Percentiles rank a stretch among this genome's conserved stretches.
Evolutionary conservation across 2,797 vertebrate genomes (phyloP).

Genomic region (Chiropotes sagulatus): DNA sequence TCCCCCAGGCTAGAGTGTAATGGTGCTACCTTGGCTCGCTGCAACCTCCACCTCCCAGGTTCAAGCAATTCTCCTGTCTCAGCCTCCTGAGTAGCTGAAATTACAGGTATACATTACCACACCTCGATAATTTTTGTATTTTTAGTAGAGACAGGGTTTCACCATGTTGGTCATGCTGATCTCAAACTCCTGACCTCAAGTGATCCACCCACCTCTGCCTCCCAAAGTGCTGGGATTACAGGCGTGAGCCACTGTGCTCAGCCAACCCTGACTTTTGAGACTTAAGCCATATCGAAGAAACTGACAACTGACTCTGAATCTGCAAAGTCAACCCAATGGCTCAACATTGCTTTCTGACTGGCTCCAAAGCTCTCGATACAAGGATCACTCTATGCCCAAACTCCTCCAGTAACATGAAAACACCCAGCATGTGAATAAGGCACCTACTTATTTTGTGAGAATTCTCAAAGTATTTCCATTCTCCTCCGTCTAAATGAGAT

Average conservation of each 20-base stretch:
- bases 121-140: background rate
- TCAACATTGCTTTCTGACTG: background rate
- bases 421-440: background rate
- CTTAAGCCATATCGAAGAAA: background rate
- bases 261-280: background rate
- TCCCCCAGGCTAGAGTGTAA: background rate
- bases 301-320: background rate
- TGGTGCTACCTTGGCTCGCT: accelerated
- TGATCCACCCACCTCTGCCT: background rate
- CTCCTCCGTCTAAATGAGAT: background rate
- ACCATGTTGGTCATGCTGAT: background rate
- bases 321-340: background rate
- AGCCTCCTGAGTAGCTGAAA: background rate
- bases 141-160: background rate
- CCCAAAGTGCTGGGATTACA: background rate
- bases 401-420: background rate
- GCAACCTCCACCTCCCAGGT: background rate
- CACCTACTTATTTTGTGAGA: background rate
- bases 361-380: background rate
- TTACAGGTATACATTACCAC: background rate
- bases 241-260: background rate
- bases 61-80: background rate
- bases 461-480: no score
- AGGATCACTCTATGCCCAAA: background rate
- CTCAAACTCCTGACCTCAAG: background rate